These are phyloP conservation scores for Plectus sambesii DNA, from an alignment of 1,140 invertebrate genomes.

Conservation along the genomic window DNA sequence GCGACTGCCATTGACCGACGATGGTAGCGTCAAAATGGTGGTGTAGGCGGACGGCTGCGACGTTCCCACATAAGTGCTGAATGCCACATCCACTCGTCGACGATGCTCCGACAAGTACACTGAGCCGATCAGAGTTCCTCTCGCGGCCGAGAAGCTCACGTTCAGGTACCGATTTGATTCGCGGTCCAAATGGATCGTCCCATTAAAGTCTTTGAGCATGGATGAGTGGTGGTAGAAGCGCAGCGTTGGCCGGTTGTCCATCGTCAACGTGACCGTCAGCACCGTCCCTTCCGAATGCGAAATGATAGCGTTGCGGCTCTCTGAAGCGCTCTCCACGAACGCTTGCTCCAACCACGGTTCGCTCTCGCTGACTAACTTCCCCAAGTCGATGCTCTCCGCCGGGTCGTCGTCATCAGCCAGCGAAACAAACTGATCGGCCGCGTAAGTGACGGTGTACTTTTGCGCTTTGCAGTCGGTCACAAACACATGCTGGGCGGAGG, in stretches of 20 bases:
- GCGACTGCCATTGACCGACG: slow-evolving; percentile 14
- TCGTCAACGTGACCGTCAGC: slow-evolving; percentile 24
- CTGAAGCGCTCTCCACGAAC: slow-evolving; percentile 22
- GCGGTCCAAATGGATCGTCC: slow-evolving; percentile 30
- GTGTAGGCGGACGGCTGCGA: slow-evolving; percentile 7
- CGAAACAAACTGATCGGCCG: slow-evolving; percentile 33
- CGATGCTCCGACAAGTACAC: slow-evolving; percentile 26
- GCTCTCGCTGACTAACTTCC: slow-evolving; percentile 21
- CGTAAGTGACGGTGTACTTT: slow-evolving; percentile 31
- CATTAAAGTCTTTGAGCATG: slow-evolving; percentile 27
- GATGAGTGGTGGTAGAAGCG: slow-evolving; percentile 29
- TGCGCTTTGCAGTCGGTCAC: slow-evolving; percentile 34
- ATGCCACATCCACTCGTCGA: slow-evolving; percentile 22
- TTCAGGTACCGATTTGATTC: slow-evolving; percentile 36
- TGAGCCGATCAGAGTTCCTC: slow-evolving; percentile 32
- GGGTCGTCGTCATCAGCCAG: slow-evolving; percentile 23
- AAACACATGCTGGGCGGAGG: slow-evolving; percentile 31
- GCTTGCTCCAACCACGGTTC: slow-evolving; percentile 34
- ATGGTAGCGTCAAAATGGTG: slow-evolving; percentile 17
- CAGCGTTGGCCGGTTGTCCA: slow-evolving; percentile 25
- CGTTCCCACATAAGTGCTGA: slow-evolving; percentile 23
- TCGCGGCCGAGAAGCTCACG: slow-evolving; percentile 33
- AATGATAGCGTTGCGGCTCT: slow-evolving; percentile 25
- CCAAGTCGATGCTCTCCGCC: slow-evolving; percentile 28
- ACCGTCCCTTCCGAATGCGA: slow-evolving; percentile 32